Percentiles rank a stretch among this genome's conserved stretches.
Evolutionary conservation across 1,140 invertebrate genomes (phyloP).

Genomic region (Apis dorsata): DNA sequence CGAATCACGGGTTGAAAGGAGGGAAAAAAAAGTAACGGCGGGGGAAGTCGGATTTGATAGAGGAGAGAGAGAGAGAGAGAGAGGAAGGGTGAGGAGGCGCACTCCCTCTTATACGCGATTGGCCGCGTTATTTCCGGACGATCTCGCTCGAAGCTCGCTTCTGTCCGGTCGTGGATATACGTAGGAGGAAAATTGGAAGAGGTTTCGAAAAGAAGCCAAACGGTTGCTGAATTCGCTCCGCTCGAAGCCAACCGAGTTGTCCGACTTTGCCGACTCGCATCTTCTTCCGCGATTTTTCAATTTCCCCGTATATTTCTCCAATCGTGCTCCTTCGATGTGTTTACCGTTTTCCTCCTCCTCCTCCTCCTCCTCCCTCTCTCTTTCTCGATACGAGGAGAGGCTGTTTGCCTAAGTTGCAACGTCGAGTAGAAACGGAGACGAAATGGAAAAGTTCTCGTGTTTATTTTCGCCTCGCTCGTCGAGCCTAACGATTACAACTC

Average conservation of each 20-base stretch:
- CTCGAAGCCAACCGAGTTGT: background rate
- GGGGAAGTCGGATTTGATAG: background rate
- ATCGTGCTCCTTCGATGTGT: background rate
- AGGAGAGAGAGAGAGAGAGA: background rate
- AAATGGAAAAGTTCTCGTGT: background rate
- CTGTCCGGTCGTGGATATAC: slow-evolving; percentile 38
- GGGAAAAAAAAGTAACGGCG: slow-evolving; percentile 13
- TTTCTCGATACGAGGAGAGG: background rate
- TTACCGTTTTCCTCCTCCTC: background rate
- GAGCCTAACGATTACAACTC: background rate
- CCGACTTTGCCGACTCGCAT: background rate
- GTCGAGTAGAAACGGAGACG: background rate
- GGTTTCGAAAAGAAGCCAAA: slow-evolving; percentile 34
- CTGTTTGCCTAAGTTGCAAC: background rate
- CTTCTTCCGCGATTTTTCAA: slow-evolving; percentile 27
- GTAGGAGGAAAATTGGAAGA: slow-evolving; percentile 46
- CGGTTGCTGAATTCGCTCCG: slow-evolving; percentile 37
- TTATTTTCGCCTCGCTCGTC: background rate
- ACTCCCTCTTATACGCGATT: slow-evolving; percentile 51
- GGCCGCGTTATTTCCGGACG: slow-evolving; percentile 66
- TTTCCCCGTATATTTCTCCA: slow-evolving; percentile 27
- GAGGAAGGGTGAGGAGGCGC: too few relatives aligned
- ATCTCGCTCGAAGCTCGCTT: slow-evolving; percentile 50
- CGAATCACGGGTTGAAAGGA: slow-evolving; percentile 18
- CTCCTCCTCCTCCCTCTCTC: background rate